phyloP scores from a whole-genome alignment of 2,888 invertebrate species.

The Volucella bombylans region DNA sequence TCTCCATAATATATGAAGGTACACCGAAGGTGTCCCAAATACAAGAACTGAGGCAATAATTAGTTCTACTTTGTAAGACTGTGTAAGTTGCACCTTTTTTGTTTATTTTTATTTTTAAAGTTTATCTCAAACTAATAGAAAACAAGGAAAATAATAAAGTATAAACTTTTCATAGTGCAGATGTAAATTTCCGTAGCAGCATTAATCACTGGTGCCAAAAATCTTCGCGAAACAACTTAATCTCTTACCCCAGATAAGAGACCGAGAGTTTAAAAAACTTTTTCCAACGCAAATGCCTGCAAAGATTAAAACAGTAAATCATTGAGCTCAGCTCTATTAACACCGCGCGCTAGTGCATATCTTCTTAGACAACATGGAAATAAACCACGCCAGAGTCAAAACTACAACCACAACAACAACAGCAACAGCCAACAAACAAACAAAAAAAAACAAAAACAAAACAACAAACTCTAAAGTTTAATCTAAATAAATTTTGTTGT shows the following conservation, averaged over 20 bases:
- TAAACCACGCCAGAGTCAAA: too few relatives aligned
- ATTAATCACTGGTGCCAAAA: slow-evolving; percentile 72
- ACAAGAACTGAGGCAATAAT: too few relatives aligned
- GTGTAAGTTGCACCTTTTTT: slow-evolving; percentile 36
- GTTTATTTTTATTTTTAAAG: neutral
- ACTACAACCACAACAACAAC: slow-evolving; percentile 3
- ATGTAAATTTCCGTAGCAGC: slow-evolving; percentile 59
- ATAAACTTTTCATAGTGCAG: slow-evolving; percentile 60
- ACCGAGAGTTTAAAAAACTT: slow-evolving; percentile 70
- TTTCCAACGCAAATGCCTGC: slow-evolving; percentile 60
- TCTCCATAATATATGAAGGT: neutral
- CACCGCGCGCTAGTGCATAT: slow-evolving; percentile 53
- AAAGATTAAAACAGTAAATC: slow-evolving; percentile 73
- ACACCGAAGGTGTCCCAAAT: too few relatives aligned
- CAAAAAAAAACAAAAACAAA: slow-evolving; percentile 22
- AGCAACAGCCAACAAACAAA: slow-evolving; percentile 4
- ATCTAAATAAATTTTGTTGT: slow-evolving; percentile 72
- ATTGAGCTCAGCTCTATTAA: slow-evolving; percentile 68
- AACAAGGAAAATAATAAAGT: slow-evolving; percentile 48
- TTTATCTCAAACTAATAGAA: slow-evolving; percentile 53
- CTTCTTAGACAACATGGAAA: slow-evolving; percentile 33
- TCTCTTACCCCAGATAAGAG: slow-evolving; percentile 70
- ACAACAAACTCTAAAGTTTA: slow-evolving; percentile 69
- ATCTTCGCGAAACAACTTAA: slow-evolving; percentile 72
- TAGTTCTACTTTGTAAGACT: too few relatives aligned